A percentile compares a stretch with the other conserved stretches of the same genome.
Evolutionary conservation across 1,140 invertebrate genomes (phyloP).

Genomic region (Cryptotermes secundus): DNA sequence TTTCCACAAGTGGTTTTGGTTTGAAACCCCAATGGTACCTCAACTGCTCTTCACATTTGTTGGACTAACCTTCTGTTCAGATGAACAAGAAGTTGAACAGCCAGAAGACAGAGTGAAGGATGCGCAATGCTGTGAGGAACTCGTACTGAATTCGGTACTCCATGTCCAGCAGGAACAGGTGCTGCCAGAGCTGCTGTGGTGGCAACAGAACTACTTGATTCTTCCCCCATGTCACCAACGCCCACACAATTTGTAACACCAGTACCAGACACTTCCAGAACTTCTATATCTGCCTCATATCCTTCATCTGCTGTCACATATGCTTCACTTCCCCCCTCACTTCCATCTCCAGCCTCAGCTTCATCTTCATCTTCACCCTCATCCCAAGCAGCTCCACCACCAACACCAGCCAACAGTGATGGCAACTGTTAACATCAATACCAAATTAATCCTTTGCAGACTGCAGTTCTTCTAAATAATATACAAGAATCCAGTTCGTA

Average conservation of each 20-base stretch:
- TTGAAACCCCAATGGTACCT: too few relatives aligned
- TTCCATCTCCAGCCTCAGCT: slow-evolving; percentile 53
- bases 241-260: background rate
- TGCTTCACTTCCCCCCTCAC: slow-evolving; percentile 46
- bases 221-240: background rate
- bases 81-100: slow-evolving; percentile 60
- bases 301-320: slow-evolving; percentile 62
- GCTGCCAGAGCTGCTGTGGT: background rate
- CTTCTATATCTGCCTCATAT: slow-evolving; percentile 58
- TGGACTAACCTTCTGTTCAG: slow-evolving; percentile 55
- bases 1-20: too few relatives aligned
- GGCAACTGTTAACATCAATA: slow-evolving; percentile 28
- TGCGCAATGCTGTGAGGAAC: slow-evolving; percentile 23
- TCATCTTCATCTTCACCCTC: slow-evolving; percentile 47
- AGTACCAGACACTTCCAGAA: slow-evolving; percentile 38
- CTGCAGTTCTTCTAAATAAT: too few relatives aligned
- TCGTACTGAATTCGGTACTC: background rate
- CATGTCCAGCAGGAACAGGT: background rate
- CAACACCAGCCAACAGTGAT: slow-evolving; percentile 21
- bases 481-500: too few relatives aligned
- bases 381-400: slow-evolving; percentile 23
- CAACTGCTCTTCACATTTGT: background rate
- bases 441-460: background rate
- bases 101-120: slow-evolving; percentile 53
- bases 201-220: slow-evolving; percentile 21